These are phyloP conservation scores for Condylostylus longicornis DNA, from an alignment of 1,140 invertebrate species.

Conservation along the genomic window DNA sequence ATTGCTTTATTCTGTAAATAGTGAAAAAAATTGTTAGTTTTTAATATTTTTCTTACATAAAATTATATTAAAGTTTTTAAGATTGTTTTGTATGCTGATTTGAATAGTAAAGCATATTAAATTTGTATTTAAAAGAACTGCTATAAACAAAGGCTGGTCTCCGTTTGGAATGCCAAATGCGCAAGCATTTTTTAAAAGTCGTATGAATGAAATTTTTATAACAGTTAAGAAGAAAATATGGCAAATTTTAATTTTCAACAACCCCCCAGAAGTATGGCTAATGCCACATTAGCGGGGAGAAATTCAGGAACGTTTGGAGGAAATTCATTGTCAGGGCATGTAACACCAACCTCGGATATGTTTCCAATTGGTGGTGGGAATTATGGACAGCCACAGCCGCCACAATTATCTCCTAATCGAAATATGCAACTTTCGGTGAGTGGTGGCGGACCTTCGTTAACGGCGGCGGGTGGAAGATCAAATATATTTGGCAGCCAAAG, in stretches of 20 bases:
- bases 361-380: slow-evolving; percentile 37
- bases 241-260: slow-evolving; percentile 72
- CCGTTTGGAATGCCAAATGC: too few species aligned
- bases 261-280: slow-evolving; percentile 57
- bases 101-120: too few species aligned
- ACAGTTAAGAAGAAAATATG: too few species aligned
- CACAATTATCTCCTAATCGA: slow-evolving; percentile 44
- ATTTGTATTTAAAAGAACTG: too few species aligned
- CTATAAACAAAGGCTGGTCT: too few species aligned
- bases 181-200: too few species aligned
- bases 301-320: slow-evolving; percentile 39
- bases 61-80: too few species aligned
- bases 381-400: slow-evolving; percentile 36
- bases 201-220: too few species aligned
- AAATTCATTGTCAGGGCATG: slow-evolving; percentile 49
- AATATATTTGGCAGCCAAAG: slow-evolving; percentile 55
- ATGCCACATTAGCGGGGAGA: slow-evolving; percentile 44
- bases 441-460: slow-evolving; percentile 34
- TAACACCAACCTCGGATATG: slow-evolving; percentile 51
- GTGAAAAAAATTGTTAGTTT: too few species aligned
- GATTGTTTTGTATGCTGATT: too few species aligned
- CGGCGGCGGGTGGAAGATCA: slow-evolving; percentile 36
- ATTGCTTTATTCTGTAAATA: too few species aligned
- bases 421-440: slow-evolving; percentile 35
- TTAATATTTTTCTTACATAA: too few species aligned